Conservation (phyloP, 2,113 vertebrate species). For the Colaptes auratus region DNA sequence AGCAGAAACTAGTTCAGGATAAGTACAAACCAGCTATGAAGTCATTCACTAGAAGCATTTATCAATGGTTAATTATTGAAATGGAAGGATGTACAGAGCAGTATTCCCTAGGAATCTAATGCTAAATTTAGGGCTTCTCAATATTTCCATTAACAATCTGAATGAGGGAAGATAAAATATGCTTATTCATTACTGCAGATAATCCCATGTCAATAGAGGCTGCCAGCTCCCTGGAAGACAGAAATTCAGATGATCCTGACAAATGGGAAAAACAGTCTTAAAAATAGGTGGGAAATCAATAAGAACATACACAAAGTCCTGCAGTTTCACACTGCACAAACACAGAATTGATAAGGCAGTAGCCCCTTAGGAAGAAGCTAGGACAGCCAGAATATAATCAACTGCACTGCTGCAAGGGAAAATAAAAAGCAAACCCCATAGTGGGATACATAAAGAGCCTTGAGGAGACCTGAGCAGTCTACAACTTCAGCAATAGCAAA, state of each 20-base stretch:
- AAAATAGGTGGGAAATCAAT: not conserved
- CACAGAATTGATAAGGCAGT: not conserved
- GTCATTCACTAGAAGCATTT: not conserved
- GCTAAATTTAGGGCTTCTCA: not conserved
- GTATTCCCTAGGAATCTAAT: not conserved
- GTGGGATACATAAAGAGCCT: not conserved
- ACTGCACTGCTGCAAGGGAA: not conserved
- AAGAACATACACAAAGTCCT: not conserved
- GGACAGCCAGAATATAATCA: not conserved
- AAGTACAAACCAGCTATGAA: not conserved
- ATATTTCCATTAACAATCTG: not conserved
- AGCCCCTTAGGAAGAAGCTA: not conserved
- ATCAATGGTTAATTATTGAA: not conserved
- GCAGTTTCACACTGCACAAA: not conserved
- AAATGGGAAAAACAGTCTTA: not conserved
- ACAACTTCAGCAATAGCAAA: not conserved
- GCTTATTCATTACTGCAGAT: not conserved
- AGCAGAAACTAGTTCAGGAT: not conserved
- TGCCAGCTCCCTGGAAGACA: not conserved
- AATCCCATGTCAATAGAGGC: not conserved
- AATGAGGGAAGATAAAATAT: not conserved
- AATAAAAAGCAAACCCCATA: not conserved
- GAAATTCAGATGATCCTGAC: not conserved
- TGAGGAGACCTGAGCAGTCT: not conserved
- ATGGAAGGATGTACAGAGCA: not conserved